Base-by-base conservation (phyloP, 1,140 invertebrate genomes). In the Drosophila punjabiensis region DNA sequence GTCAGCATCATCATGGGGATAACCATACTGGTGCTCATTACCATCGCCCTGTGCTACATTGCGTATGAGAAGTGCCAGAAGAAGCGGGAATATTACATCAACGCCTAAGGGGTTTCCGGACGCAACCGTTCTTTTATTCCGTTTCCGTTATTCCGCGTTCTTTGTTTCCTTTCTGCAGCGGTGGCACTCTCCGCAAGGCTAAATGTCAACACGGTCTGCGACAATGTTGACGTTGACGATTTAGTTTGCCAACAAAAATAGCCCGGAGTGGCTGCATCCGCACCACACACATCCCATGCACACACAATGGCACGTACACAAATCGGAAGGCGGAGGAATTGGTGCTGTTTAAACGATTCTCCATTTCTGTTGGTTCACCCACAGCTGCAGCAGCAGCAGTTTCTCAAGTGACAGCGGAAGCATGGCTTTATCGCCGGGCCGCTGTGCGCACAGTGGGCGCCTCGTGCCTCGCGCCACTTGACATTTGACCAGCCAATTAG, bases 1-100 rank as follows among this genome's bases (percentile, higher is more conserved):
- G 96, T 97, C 81, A 97, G 96, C 93, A 96, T 97, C 80, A 96
- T 96, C 48, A 97, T 97, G 96, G 96, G 96, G 5, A 96, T 97
- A 60, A 96, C 96, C 28, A 97, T 97, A 77, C 95, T 96, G 6
- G 94, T 97, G 0, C 94, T 97, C 5, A 97, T 97, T 86, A 96
- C 96, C 5, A 96, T 97, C 71, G 96, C 96, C 2, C 94, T 97
- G 5, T 97, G 96, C 93, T 97, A 97, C 93, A 96, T 97, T 74
- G 94, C 96, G 41, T 95, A 95, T 68, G 96, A 97, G 93, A 97
- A 97, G 85, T 97, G 96, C 92, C 95, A 95, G 66, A 93, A 93
- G 80, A 93, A 93, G 73, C 81, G 93, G 53, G 93, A 93, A 66
- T 93, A 93, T 78, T 93, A 93, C 71, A 93, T 93, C 60, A 93